Evolutionary conservation across 2,797 vertebrate species (phyloP), one percentile per base, ranked within the genome.

Genomic region (Esox lucius): DNA sequence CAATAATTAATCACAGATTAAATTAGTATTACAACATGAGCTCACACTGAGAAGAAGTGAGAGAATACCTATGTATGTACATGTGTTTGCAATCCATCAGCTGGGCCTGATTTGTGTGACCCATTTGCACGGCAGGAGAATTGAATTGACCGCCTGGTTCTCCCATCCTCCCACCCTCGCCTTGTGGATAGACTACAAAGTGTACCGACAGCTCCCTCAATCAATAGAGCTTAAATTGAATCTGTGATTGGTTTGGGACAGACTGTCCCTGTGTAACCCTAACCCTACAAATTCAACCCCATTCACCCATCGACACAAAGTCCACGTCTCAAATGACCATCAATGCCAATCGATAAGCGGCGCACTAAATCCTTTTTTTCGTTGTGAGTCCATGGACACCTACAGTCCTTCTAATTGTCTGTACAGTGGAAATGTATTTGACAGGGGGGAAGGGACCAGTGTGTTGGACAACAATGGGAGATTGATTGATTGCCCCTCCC

Each of bases 1-100:
- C 49, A 53, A n/a, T 53, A 5, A 53, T 53, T 53, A 53, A 17
- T 53, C 17, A 31, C 78, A 75, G 73, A 74, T 85, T 87, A 86
- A 77, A 78, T 83, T 78, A 84, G 84, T 83, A 84, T 71, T 85
- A 83, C 76, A 7, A 56, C 11, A 71, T 35, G 9, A 33, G 4
- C 33, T 33, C 1, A 56, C 51, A 31, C 28, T n/a, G n/a, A 3
- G 7, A 39, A 39, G 7, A 3, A 35, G 39, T 28, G 61, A 26
- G 13, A 15, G 62, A 6, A 15, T 15, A 4, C 15, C 24, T 4
- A 24, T 26, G 26, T 13, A 15, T 28, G 9, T 28, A 11, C 35
- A 51, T 71, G 53, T 42, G 53, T 73, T 24, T 35, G 19, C 17
- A 73, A 72, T 48, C 19, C 59, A 28, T 28, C 16, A 66, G 24